phyloP scores from a whole-genome alignment of 2,113 vertebrate species.

The Bujurquina vittata region DNA sequence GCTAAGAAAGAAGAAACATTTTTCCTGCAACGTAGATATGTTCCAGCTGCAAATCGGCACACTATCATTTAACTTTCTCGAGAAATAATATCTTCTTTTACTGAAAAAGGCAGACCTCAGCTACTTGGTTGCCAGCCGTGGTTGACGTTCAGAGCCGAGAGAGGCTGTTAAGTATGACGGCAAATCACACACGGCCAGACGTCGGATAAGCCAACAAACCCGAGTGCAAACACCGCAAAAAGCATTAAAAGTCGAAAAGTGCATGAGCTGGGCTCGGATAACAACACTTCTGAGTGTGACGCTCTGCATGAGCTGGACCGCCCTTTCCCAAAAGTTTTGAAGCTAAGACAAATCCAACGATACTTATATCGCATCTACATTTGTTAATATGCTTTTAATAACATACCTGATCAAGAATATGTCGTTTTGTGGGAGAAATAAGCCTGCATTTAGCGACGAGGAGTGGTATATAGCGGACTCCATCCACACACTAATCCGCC shows the following conservation, averaged over 20 bases:
- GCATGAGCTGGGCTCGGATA: neutral
- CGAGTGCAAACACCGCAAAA: neutral
- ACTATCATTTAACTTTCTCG: neutral
- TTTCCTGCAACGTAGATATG: too few species aligned
- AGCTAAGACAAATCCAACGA: neutral
- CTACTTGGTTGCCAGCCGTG: neutral
- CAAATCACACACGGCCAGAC: neutral
- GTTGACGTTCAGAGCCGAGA: neutral
- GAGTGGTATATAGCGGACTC: neutral
- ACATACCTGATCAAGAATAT: constrained; percentile 28
- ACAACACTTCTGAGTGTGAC: neutral
- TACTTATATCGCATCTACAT: accelerated
- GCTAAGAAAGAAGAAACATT: too few species aligned
- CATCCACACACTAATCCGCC: neutral
- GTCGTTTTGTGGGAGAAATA: neutral
- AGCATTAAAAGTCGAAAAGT: neutral
- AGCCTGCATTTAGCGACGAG: neutral
- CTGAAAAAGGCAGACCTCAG: neutral
- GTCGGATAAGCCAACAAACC: neutral
- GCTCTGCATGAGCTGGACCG: neutral
- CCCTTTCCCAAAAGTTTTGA: accelerated
- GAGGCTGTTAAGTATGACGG: neutral
- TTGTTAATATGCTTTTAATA: neutral
- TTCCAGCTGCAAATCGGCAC: neutral
- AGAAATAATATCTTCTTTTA: neutral